Base-by-base conservation (phyloP, 2,888 invertebrate species). In the Vesta saturnalis region DNA sequence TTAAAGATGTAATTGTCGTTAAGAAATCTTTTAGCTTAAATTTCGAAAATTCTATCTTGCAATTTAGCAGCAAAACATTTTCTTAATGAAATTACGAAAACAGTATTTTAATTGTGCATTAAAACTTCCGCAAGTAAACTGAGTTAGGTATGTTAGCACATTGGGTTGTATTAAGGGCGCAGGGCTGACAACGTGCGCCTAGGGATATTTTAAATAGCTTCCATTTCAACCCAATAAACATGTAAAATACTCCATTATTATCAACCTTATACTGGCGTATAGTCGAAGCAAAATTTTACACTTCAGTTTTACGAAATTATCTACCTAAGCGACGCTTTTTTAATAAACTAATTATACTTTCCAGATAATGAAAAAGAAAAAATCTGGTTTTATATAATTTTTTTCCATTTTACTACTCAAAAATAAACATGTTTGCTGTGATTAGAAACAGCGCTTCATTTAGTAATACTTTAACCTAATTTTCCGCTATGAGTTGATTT, bases 191-290 rank as follows among this genome's bases (percentile, higher is more conserved):
- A 72, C 70, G 63, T 75, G 68, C 79, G 81, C 83, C 83, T 76
- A 77, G 79, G 83, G 83, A 80, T 80, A 82, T 81, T 83, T 83
- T 84, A 84, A 84, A 84, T 84, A 80, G 83, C 83, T 83, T 82
- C 83, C 83, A 83, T 84, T 84, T 82, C 83, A 82, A 81, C 78
- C 81, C 84, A 84, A 84, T 84, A 84, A 84, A 84, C 84, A 84
- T 84, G 84, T 83, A 84, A 84, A 84, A 84, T 82, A 83, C 82
- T 81, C 83, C 79, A 83, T 84, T 84, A 84, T 83, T 81, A 81
- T 72, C 74, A 73, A 71, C 67, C 69, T 61, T 69, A 65, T 60
- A 60, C 52, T 59, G 23, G 30, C 21, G 63, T 63, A 63, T 63
- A 63, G 46, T 63, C 63, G 58, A 46, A 22, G 47, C 57, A 59